Evolutionary conservation across 2,888 invertebrate species (phyloP).

Genomic region (Tillus elongatus): DNA sequence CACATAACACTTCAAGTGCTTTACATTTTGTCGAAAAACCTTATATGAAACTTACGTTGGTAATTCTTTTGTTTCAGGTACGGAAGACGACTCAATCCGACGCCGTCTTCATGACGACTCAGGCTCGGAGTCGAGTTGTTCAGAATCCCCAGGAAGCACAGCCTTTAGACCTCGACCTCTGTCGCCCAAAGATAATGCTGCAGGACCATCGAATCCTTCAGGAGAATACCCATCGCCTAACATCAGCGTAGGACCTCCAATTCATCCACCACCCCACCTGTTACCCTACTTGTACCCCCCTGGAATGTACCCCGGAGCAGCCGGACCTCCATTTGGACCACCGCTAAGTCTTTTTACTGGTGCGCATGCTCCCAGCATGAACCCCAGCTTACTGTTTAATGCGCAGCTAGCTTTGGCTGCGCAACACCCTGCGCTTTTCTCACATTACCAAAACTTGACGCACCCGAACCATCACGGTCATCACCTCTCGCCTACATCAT

Average conservation of each 20-base stretch:
- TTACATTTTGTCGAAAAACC: background rate
- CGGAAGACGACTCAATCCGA: constrained; percentile 46
- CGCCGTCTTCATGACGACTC: constrained; percentile 55
- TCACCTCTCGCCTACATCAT: constrained; percentile 46
- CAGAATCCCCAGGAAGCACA: constrained; percentile 48
- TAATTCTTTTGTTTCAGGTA: constrained; percentile 43
- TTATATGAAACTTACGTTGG: background rate
- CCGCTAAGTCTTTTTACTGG: constrained; percentile 52
- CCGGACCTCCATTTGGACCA: constrained; percentile 56
- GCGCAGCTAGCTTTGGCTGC: constrained; percentile 81
- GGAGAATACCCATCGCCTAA: constrained; percentile 75
- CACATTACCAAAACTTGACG: constrained; percentile 55
- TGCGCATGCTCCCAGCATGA: constrained; percentile 61
- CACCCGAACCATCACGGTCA: constrained; percentile 52
- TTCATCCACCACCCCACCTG: constrained; percentile 80
- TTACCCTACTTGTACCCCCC: constrained; percentile 90
- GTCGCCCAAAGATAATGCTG: constrained; percentile 43
- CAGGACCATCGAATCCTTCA: constrained; percentile 49
- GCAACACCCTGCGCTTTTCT: constrained; percentile 71
- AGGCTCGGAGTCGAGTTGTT: constrained; percentile 66
- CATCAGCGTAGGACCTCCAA: constrained; percentile 87
- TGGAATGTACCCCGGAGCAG: constrained; percentile 69
- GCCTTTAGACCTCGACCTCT: constrained; percentile 40
- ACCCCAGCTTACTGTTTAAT: constrained; percentile 79
- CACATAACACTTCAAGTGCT: background rate